Percentiles rank a stretch among this genome's conserved stretches.
Conservation (phyloP, 2,113 vertebrate genomes). For the Poecilia latipinna region DNA sequence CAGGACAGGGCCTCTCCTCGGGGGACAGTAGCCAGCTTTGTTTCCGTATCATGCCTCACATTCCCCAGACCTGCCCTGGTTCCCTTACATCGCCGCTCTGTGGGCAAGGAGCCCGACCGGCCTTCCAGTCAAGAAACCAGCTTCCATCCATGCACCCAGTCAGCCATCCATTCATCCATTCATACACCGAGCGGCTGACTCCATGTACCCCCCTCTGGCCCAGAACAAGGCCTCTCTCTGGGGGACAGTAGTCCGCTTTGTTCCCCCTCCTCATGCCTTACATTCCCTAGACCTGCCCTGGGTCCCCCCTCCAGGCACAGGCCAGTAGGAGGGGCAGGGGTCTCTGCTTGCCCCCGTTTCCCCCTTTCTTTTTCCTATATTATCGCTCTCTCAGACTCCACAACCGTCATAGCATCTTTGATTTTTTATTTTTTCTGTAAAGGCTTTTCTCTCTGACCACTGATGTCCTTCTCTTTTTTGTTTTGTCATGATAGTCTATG, state of each 20-base stretch:
- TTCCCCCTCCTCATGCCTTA: constrained; percentile 73
- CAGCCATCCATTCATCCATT: constrained; percentile 59
- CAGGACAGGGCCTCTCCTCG: constrained; percentile 63
- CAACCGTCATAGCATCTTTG: constrained; percentile 3
- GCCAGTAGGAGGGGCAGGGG: constrained; percentile 61
- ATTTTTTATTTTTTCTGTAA: background rate
- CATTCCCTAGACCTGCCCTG: constrained; percentile 77
- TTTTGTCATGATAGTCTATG: constrained; percentile 33
- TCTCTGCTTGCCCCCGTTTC: constrained; percentile 47
- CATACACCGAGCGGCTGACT: constrained; percentile 63
- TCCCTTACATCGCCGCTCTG: constrained; percentile 60
- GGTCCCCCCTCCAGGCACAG: constrained; percentile 71
- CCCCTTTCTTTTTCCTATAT: constrained; percentile 56
- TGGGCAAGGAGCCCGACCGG: constrained; percentile 48
- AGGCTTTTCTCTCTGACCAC: constrained; percentile 29
- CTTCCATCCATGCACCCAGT: constrained; percentile 54
- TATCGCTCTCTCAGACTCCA: constrained; percentile 46
- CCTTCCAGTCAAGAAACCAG: constrained; percentile 48
- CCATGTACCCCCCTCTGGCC: constrained; percentile 63
- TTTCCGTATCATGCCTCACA: constrained; percentile 76
- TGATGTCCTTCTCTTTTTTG: constrained; percentile 49
- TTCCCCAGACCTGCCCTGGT: constrained; percentile 75
- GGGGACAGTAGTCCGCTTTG: constrained; percentile 82
- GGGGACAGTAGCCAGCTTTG: constrained; percentile 81
- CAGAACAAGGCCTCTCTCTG: constrained; percentile 76